A percentile compares a stretch with the other conserved stretches of the same genome.
Evolutionary conservation across 1,140 invertebrate species (phyloP).

Genomic region (Drosophila littoralis): DNA sequence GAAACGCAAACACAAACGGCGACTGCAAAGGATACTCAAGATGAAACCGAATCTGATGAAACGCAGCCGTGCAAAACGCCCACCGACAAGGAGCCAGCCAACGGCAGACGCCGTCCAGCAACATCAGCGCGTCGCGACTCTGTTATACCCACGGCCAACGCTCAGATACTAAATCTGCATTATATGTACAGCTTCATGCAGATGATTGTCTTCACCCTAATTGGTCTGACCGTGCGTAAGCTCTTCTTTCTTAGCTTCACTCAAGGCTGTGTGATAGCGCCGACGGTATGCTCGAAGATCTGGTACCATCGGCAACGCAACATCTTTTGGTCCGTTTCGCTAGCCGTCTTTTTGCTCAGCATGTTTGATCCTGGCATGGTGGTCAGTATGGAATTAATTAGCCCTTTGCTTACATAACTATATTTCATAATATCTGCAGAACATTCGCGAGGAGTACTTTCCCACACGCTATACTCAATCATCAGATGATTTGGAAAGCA

Average conservation of each 20-base stretch:
- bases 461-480: conserved; percentile 45
- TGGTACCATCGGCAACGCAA: conserved; percentile 78
- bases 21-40: background rate
- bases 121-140: conserved; percentile 39
- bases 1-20: conserved; percentile 7
- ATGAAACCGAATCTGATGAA: conserved; percentile 9
- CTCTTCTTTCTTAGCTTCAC: conserved; percentile 82
- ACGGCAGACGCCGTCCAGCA: conserved; percentile 28
- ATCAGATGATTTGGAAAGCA: conserved; percentile 70
- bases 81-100: conserved; percentile 26
- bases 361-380: conserved; percentile 79
- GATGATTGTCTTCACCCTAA: conserved; percentile 68
- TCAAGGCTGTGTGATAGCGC: conserved; percentile 80
- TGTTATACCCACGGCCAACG: conserved; percentile 54
- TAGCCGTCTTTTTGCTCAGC: conserved; percentile 77
- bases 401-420: background rate
- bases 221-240: conserved; percentile 77
- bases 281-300: conserved; percentile 78
- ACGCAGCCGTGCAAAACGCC: conserved; percentile 37
- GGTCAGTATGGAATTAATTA: conserved; percentile 28
- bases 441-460: conserved; percentile 77
- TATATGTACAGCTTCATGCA: conserved; percentile 81
- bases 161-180: conserved; percentile 63
- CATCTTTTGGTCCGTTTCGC: conserved; percentile 81
- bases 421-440: conserved; percentile 39